These are phyloP conservation scores for Macropus fuliginosus DNA, from an alignment of 2,797 vertebrate species.

Conservation along the genomic window DNA sequence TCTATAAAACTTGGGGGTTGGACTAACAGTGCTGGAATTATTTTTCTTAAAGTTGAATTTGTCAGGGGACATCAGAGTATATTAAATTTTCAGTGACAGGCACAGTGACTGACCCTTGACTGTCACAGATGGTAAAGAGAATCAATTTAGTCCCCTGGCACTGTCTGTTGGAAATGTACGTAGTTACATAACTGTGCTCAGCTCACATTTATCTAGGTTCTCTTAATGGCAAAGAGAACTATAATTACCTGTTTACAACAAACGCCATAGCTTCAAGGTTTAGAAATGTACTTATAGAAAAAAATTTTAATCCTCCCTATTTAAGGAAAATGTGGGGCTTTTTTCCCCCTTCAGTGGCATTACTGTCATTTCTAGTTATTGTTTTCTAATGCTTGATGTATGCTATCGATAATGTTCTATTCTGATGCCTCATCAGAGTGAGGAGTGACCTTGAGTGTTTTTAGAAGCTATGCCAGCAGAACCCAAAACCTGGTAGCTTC, in stretches of 20 bases:
- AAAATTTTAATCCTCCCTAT: neutral
- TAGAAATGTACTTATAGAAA: neutral
- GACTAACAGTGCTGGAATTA: neutral
- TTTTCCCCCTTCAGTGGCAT: neutral
- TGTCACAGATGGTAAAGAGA: neutral
- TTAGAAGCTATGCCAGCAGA: neutral
- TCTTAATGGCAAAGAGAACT: neutral
- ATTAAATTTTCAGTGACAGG: neutral
- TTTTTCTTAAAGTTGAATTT: neutral
- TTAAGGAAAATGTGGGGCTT: neutral
- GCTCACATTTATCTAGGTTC: neutral
- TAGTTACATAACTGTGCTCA: neutral
- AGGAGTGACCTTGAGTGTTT: neutral
- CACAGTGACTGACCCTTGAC: neutral
- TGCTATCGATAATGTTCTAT: neutral
- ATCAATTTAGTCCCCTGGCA: neutral
- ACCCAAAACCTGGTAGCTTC: neutral
- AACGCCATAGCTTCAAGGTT: neutral
- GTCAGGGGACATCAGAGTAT: neutral
- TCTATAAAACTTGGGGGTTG: neutral
- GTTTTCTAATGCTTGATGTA: neutral
- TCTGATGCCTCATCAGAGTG: neutral
- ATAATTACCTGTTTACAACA: neutral
- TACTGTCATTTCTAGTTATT: neutral
- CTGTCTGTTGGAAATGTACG: neutral